Evolutionary conservation across 1,140 invertebrate genomes (phyloP), one percentile per base, ranked within the genome.

Genomic region (Drosophila obscura): DNA sequence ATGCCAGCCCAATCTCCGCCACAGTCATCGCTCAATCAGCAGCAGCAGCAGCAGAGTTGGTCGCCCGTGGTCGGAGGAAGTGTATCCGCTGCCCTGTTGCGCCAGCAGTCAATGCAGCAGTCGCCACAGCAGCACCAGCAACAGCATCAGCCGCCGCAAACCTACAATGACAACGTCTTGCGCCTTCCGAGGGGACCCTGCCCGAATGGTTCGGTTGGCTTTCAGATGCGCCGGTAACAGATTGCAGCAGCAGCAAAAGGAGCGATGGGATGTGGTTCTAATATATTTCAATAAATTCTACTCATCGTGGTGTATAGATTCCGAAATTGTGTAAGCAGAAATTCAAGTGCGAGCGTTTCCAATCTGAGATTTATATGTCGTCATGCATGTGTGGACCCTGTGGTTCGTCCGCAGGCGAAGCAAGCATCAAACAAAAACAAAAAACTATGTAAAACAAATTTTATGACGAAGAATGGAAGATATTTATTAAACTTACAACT

Each of bases 131-230:
- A 84, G 35, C 80, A 90, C 2, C 73, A 77, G 9, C 80, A 68
- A 13, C 76, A 66, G 15, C 79, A 73, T 24, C 66, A 74, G 11
- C 80, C 60, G 9, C 52, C 53, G n/a, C 57, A 80, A 77, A 58
- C 63, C 1, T 77, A 93, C 1, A 93, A 93, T 35, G 93, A 94
- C n/a, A 92, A 92, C 35, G 91, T 94, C 15, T 92, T 94, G 62
- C 85, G 94, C 39, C 85, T 93, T 28, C 94, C 94, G 3, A 81
- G 92, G 52, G 93, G 93, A 11, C 94, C 93, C 56, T 93, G 93
- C 4, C 94, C 93, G 4, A 93, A 94, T 67, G 93, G 93, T 22
- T 93, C 93, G 28, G 93, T 93, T 89, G 94, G 94, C 45, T 94
- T 94, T 73, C 87, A 92, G 73, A 78, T 92, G 78, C 91, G 92